These are phyloP conservation scores for Thamnophis elegans DNA, from an alignment of 2,797 vertebrate genomes.

Conservation along the genomic window DNA sequence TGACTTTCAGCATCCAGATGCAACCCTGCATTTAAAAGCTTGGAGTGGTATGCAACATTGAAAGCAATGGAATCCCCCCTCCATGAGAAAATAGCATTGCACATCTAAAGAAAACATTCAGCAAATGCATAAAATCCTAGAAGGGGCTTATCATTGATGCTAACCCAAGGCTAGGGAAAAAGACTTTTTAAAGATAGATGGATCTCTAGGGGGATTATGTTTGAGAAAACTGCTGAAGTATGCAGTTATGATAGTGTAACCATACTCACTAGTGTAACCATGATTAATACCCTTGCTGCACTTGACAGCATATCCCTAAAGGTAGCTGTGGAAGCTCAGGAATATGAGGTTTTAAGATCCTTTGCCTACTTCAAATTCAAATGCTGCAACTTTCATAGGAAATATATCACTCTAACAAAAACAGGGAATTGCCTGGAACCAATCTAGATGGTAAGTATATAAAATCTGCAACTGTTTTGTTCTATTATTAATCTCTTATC, in stretches of 20 bases:
- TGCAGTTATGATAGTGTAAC: neutral
- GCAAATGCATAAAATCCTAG: neutral
- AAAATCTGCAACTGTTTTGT: neutral
- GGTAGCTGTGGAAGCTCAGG: neutral
- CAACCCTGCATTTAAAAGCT: neutral
- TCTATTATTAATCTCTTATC: neutral
- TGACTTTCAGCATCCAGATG: neutral
- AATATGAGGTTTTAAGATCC: neutral
- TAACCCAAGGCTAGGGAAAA: neutral
- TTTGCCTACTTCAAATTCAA: neutral
- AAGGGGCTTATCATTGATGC: neutral
- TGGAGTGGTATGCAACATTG: neutral
- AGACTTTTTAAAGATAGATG: neutral
- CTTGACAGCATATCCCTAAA: neutral
- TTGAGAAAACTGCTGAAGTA: neutral
- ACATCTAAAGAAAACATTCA: neutral
- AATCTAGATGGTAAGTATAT: neutral
- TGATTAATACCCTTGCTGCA: neutral
- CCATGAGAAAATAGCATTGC: neutral
- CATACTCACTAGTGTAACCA: neutral
- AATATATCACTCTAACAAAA: neutral
- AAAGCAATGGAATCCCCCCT: neutral
- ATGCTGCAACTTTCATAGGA: neutral
- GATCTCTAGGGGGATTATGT: neutral
- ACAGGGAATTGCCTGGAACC: neutral